Conservation (phyloP, 2,797 vertebrate genomes). For the Malurus splendens region DNA sequence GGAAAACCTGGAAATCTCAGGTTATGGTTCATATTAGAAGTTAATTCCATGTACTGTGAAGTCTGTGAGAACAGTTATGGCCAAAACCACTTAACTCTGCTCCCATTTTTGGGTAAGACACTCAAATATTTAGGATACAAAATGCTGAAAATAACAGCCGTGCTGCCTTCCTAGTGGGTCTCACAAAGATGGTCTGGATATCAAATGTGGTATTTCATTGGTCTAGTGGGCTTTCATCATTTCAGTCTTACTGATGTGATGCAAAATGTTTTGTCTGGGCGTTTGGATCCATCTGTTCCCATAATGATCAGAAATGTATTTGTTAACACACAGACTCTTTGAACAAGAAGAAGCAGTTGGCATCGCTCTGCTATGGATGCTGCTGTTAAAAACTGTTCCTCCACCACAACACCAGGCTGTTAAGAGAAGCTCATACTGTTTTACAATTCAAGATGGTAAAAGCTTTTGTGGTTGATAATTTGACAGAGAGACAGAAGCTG, state of each 20-base stretch:
- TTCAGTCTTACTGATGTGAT: not conserved
- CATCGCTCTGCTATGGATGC: not conserved
- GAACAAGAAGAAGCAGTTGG: constrained; percentile 30
- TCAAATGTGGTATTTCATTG: not conserved
- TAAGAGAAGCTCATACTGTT: not conserved
- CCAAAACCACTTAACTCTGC: not conserved
- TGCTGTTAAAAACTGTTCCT: constrained; percentile 22
- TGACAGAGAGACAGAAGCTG: not conserved
- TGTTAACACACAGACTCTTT: constrained; percentile 5
- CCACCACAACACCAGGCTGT: not conserved
- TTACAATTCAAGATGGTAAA: constrained; percentile 1
- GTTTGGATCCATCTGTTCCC: constrained; percentile 26
- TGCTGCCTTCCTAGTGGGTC: not conserved
- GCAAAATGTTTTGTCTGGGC: constrained; percentile 27
- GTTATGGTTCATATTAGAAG: not conserved
- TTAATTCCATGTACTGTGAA: not conserved
- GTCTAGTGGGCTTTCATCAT: not conserved
- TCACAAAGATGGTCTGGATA: not conserved
- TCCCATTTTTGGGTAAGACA: not conserved
- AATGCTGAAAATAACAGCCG: not conserved
- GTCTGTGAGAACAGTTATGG: not conserved
- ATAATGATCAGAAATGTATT: not conserved
- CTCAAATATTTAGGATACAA: not conserved
- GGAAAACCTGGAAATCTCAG: constrained; percentile 8
- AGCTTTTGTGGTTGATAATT: not conserved